These are phyloP conservation scores for Microtus richardsoni DNA, from an alignment of 2,113 vertebrate genomes.

Conservation along the genomic window DNA sequence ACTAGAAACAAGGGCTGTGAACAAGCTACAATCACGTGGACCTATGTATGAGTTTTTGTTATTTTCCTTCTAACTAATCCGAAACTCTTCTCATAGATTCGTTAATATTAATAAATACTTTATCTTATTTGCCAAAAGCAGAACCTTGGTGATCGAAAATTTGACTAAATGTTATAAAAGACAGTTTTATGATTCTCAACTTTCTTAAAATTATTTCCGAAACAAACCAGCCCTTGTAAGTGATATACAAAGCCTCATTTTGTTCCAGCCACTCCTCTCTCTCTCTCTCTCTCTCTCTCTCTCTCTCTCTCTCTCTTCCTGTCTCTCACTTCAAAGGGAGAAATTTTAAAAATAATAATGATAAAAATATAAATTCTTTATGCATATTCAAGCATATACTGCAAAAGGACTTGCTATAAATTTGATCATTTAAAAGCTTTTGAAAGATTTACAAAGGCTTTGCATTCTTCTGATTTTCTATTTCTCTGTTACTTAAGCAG, in stretches of 20 bases:
- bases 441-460: conserved; percentile 34
- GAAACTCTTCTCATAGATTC: conserved; percentile 43
- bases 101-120: conserved; percentile 35
- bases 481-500: background rate
- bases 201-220: conserved; percentile 69
- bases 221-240: conserved; percentile 75
- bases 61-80: conserved; percentile 61
- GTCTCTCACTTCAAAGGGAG: conserved; percentile 24
- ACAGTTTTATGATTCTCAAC: conserved; percentile 40
- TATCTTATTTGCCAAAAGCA: background rate
- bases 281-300: conserved; percentile 29
- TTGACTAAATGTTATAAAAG: conserved; percentile 29
- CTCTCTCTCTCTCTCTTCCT: background rate
- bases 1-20: conserved; percentile 70
- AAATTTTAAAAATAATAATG: conserved; percentile 32
- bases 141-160: conserved; percentile 7
- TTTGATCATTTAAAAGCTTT: conserved; percentile 11
- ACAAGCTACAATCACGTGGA: conserved; percentile 52
- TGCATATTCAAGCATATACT: background rate
- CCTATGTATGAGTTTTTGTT: background rate
- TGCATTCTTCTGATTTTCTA: conserved; percentile 4
- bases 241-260: conserved; percentile 72
- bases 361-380: conserved; percentile 52
- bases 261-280: conserved; percentile 47
- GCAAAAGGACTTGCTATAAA: background rate